A percentile compares a stretch with the other conserved stretches of the same genome.
These are phyloP conservation scores for Mycetomoellerius zeteki DNA, from an alignment of 1,140 invertebrate species.

Conservation along the genomic window DNA sequence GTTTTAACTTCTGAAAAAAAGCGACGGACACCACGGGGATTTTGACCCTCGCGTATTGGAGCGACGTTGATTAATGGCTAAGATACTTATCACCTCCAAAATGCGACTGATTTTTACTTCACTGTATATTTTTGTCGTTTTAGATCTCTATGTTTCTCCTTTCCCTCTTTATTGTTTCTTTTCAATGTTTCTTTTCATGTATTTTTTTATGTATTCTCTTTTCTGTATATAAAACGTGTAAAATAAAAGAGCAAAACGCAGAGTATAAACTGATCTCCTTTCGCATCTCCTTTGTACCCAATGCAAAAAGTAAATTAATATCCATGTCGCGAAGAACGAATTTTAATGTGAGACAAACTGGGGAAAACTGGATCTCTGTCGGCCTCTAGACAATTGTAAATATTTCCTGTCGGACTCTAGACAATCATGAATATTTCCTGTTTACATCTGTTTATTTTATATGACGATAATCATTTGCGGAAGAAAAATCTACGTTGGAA, in stretches of 20 bases:
- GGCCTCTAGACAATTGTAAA: too few relatives aligned
- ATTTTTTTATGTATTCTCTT: constrained; percentile 41
- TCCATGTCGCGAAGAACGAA: not conserved
- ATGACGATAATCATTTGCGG: too few relatives aligned
- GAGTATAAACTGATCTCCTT: constrained; percentile 52
- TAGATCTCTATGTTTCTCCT: not conserved
- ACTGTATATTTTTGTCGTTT: constrained; percentile 22
- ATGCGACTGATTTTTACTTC: constrained; percentile 15
- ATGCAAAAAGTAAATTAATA: not conserved
- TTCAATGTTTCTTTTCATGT: constrained; percentile 41
- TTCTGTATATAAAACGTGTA: constrained; percentile 61
- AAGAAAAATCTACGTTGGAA: too few relatives aligned
- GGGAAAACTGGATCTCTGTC: too few relatives aligned
- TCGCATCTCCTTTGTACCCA: not conserved
- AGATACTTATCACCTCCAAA: constrained; percentile 39
- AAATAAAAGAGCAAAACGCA: constrained; percentile 64
- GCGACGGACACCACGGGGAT: not conserved
- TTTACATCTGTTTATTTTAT: too few relatives aligned
- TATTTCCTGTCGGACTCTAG: too few relatives aligned
- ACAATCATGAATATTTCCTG: too few relatives aligned
- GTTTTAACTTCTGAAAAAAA: constrained; percentile 13
- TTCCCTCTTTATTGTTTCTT: constrained; percentile 14
- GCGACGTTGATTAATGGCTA: constrained; percentile 38
- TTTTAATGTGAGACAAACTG: not conserved
- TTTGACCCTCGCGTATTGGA: not conserved